Base-by-base conservation (phyloP, 2,888 invertebrate genomes). In the Meiosimyza platycephala region DNA sequence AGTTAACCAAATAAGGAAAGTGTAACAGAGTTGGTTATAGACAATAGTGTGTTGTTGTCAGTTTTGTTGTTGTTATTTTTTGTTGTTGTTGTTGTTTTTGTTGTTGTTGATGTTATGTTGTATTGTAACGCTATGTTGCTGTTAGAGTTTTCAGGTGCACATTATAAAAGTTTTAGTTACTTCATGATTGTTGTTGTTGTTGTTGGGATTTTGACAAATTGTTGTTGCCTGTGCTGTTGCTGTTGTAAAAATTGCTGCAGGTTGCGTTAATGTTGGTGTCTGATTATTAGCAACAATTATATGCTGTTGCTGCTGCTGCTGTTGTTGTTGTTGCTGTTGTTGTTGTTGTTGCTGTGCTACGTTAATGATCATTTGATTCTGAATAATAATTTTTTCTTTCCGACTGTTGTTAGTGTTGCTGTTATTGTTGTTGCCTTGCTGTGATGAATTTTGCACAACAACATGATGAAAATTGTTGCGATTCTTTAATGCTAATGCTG, bases 351-450 rank as follows among this genome's bases (percentile, higher is more conserved):
- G 85, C 55, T 84, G 84, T 76, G 80, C 82, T 76, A 82, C 80
- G 79, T 83, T 86, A 75, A 85, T 82, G 73, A 86, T 84, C 84
- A 84, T 86, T 76, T 85, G 86, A 78, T 85, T 86, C 77, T 86
- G 85, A 76, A 85, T 85, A 75, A 85, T 83, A 74, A 86, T 82
- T 79, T 84, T 85, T 75, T 85, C 85, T 73, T 82, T 82, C 70
- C 81, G 83, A 72, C 64, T 71, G 65, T 72, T 78, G 88, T 65
- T 87, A 84, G 1, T 88, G 88, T 78, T 88, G 76, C 51, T 75
- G 88, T 70, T 88, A 85, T 6, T 88, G 86, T 75, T 89, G 88
- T 76, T 89, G 88, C 86, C 88, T 88, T 78, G 89, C 88, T 74
- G 89, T 89, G 67, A 47, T 57, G 76, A 16, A 16, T 89, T 88